Evolutionary conservation across 2,113 vertebrate genomes (phyloP).

Genomic region (Pogonocichla stellata): DNA sequence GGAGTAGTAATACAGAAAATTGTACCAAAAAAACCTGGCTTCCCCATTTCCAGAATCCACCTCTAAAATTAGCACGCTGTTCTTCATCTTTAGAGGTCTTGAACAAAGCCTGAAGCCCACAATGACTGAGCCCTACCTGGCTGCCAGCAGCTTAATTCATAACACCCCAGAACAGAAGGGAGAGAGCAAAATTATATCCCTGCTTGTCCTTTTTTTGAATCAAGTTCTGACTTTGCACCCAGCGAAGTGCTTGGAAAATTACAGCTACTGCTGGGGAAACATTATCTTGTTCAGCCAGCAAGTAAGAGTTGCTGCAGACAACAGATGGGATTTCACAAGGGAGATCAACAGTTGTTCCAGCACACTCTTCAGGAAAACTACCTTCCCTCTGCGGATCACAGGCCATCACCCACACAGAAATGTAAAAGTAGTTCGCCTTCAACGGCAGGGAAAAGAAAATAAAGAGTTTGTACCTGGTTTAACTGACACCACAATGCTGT

Average conservation of each 20-base stretch:
- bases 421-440: neutral
- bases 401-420: constrained; percentile 19
- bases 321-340: constrained; percentile 50
- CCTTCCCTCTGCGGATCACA: constrained; percentile 3
- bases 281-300: constrained; percentile 13
- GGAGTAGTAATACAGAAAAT: neutral
- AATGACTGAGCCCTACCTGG: neutral
- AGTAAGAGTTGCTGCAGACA: constrained; percentile 1
- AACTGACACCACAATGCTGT: neutral
- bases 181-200: neutral
- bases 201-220: neutral
- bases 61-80: neutral
- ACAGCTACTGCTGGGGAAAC: constrained; percentile 11
- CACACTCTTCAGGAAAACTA: neutral
- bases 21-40: neutral
- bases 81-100: neutral
- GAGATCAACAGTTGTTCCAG: constrained; percentile 42
- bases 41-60: neutral
- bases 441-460: neutral
- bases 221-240: neutral
- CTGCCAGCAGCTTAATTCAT: neutral
- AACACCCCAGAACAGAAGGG: neutral
- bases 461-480: neutral
- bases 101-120: neutral
- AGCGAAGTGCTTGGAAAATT: constrained; percentile 36